Evolutionary conservation across 1,140 invertebrate genomes (phyloP).

Genomic region (Ips nitidus): DNA sequence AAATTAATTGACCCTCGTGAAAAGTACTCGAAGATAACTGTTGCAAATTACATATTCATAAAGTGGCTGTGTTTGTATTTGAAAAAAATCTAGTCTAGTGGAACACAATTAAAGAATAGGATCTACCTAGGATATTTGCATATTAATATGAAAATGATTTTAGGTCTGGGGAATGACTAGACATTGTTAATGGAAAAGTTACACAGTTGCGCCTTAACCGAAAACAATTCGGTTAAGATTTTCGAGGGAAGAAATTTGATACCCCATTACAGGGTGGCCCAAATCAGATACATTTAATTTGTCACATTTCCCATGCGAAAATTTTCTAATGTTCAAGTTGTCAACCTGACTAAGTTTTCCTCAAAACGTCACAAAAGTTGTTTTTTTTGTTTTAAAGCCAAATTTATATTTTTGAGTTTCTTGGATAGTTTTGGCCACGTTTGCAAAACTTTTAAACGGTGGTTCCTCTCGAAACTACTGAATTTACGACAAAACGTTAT

Average conservation of each 20-base stretch:
- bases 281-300: no score
- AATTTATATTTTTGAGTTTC: no score
- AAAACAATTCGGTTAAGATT: conserved; percentile 24
- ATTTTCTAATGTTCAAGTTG: no score
- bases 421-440: no score
- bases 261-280: not conserved
- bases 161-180: conserved; percentile 26
- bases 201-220: conserved; percentile 15
- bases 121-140: conserved; percentile 30
- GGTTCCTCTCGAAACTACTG: no score
- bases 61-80: conserved; percentile 29
- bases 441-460: no score
- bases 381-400: no score
- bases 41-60: conserved; percentile 41
- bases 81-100: conserved; percentile 25
- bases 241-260: conserved; percentile 10
- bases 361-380: no score
- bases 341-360: no score
- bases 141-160: conserved; percentile 40
- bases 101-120: conserved; percentile 22
- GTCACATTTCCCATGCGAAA: no score
- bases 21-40: conserved; percentile 31
- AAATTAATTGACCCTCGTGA: conserved; percentile 38
- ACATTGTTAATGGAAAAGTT: conserved; percentile 20
- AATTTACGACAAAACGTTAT: no score